A percentile compares a stretch with the other conserved stretches of the same genome.
Evolutionary conservation across 2,888 invertebrate species (phyloP).

Genomic region (Panzeria rudis): DNA sequence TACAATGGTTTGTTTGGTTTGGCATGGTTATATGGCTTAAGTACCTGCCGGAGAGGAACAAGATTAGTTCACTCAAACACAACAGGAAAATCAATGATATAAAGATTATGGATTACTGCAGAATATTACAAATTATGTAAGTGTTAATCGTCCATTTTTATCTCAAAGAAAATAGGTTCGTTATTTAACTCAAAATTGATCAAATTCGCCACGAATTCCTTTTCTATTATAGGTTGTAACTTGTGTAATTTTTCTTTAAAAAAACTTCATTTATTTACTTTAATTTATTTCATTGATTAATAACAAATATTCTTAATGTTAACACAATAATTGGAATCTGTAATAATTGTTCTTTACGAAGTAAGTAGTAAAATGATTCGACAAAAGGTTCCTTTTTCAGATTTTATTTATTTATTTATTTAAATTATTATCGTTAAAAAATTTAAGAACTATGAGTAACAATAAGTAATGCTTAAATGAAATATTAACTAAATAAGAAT

Average conservation of each 20-base stretch:
- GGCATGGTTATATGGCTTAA: constrained; percentile 80
- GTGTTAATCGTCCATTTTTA: constrained; percentile 73
- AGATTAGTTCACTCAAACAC: constrained; percentile 85
- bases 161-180: constrained; percentile 27
- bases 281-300: constrained; percentile 13
- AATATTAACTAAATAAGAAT: constrained; percentile 40
- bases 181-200: constrained; percentile 15
- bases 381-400: no score
- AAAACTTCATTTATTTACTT: neutral
- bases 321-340: constrained; percentile 45
- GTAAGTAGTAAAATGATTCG: neutral
- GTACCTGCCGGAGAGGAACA: constrained; percentile 85
- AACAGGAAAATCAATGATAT: constrained; percentile 81
- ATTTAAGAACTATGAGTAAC: constrained; percentile 19
- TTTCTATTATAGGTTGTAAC: neutral
- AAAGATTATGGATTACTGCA: constrained; percentile 75
- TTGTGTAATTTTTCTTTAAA: neutral
- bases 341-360: neutral
- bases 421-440: constrained; percentile 24
- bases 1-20: constrained; percentile 76
- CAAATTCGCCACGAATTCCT: constrained; percentile 10
- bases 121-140: constrained; percentile 66
- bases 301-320: constrained; percentile 29
- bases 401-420: constrained; percentile 12
- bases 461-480: constrained; percentile 27